Percentiles rank a stretch among this genome's conserved stretches.
Conservation (phyloP, 2,113 vertebrate species). For the Dicentrarchus labrax region DNA sequence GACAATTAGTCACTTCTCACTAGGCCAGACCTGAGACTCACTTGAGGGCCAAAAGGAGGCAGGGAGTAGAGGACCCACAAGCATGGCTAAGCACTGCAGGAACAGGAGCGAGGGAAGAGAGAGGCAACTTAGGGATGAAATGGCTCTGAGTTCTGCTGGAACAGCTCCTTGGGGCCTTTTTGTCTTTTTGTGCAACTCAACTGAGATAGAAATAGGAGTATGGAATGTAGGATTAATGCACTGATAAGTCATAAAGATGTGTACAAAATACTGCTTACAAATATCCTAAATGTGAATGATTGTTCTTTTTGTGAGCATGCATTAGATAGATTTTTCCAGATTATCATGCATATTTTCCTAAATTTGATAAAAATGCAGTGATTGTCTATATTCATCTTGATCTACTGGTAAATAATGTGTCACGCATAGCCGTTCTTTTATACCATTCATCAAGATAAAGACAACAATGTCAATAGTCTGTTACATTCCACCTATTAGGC, state of each 20-base stretch:
- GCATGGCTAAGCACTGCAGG: slow-evolving; percentile 59
- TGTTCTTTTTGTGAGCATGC: neutral
- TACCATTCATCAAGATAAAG: slow-evolving; percentile 14
- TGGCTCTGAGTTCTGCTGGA: slow-evolving; percentile 34
- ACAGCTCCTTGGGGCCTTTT: slow-evolving; percentile 30
- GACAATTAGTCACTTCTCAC: slow-evolving; percentile 84
- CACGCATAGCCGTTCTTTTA: neutral
- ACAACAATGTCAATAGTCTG: slow-evolving; percentile 8
- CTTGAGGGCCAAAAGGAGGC: slow-evolving; percentile 63
- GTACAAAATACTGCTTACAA: slow-evolving; percentile 2
- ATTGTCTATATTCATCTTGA: neutral
- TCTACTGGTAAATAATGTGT: neutral
- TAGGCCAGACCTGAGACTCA: slow-evolving; percentile 69
- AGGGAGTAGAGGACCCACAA: slow-evolving; percentile 39
- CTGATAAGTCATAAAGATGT: slow-evolving; percentile 11
- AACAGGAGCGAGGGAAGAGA: slow-evolving; percentile 33
- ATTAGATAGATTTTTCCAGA: neutral
- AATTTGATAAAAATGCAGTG: neutral
- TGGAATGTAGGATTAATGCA: slow-evolving; percentile 11
- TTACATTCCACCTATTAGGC: slow-evolving; percentile 31
- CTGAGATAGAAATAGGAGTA: slow-evolving; percentile 23
- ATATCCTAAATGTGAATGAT: slow-evolving; percentile 4
- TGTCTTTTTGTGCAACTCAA: slow-evolving; percentile 16
- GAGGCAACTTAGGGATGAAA: slow-evolving; percentile 46
- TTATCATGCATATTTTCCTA: neutral